Percentiles rank a stretch among this genome's conserved stretches.
phyloP scores from a whole-genome alignment of 1,140 invertebrate genomes.

The Drosophila ironensis region DNA sequence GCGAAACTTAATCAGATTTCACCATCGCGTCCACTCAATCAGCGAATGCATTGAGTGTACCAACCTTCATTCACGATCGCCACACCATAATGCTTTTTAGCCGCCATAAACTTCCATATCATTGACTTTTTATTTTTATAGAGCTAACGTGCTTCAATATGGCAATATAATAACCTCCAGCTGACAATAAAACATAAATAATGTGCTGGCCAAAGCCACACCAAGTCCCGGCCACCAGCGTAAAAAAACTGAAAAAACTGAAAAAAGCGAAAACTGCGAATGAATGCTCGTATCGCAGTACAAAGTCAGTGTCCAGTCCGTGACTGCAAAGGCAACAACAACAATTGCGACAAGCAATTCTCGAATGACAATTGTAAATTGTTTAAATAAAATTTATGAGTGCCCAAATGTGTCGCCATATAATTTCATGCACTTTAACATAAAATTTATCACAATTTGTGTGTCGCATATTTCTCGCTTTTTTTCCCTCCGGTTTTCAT shows the following conservation, averaged over 20 bases:
- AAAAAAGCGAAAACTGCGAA: too few relatives aligned
- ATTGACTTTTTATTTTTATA: constrained; percentile 21
- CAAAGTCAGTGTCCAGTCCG: constrained; percentile 16
- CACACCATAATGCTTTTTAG: neutral
- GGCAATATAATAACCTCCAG: constrained; percentile 49
- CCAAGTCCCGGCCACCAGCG: constrained; percentile 10
- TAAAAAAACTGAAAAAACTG: constrained; percentile 14
- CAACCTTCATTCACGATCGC: neutral
- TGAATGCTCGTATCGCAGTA: constrained; percentile 5
- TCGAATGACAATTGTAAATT: constrained; percentile 78
- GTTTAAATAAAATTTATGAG: constrained; percentile 80
- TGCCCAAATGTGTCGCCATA: constrained; percentile 79
- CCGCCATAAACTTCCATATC: constrained; percentile 3
- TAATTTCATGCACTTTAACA: constrained; percentile 80
- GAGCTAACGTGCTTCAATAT: constrained; percentile 25
- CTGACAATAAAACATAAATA: constrained; percentile 64
- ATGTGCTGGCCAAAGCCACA: constrained; percentile 32
- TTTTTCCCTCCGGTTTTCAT: neutral
- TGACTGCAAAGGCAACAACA: constrained; percentile 14
- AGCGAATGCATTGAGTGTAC: neutral
- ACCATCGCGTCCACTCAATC: neutral
- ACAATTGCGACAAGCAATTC: constrained; percentile 62
- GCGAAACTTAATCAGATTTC: too few relatives aligned
- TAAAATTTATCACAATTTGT: constrained; percentile 80
- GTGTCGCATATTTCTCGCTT: constrained; percentile 65